Evolutionary conservation across 2,888 invertebrate genomes (phyloP).

Genomic region (Brachypalpus laphriformis): DNA sequence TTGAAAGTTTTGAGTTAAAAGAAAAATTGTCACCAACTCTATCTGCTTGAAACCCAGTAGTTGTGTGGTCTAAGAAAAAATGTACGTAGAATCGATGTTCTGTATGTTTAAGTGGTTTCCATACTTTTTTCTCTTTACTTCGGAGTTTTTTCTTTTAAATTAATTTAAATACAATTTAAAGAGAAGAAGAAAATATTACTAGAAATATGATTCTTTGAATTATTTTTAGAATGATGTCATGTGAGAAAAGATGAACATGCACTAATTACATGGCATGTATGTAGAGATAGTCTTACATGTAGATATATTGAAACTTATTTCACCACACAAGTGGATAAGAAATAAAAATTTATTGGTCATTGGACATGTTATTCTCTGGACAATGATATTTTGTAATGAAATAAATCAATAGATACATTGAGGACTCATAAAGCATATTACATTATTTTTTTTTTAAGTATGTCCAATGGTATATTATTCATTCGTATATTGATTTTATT

Average conservation of each 20-base stretch:
- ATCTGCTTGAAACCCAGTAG: conserved; percentile 44
- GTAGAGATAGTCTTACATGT: not conserved
- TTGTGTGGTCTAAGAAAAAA: conserved; percentile 56
- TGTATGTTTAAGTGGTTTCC: conserved; percentile 29
- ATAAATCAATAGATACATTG: conserved; percentile 48
- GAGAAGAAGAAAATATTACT: not conserved
- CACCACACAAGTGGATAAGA: conserved; percentile 25
- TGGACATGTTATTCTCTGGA: conserved; percentile 10
- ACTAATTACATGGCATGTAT: conserved; percentile 26
- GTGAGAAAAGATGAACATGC: conserved; percentile 5
- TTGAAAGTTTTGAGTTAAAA: not conserved
- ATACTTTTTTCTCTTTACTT: not conserved
- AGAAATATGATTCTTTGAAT: not conserved
- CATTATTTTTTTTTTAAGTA: conserved; percentile 3
- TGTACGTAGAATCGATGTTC: conserved; percentile 53
- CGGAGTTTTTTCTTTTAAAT: not conserved
- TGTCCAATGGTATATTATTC: conserved; percentile 32
- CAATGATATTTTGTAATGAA: conserved; percentile 12
- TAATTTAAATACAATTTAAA: no score
- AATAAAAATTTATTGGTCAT: conserved; percentile 26
- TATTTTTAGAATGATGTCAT: conserved; percentile 59
- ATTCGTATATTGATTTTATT: conserved; percentile 63
- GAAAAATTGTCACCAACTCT: conserved; percentile 23
- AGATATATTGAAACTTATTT: conserved; percentile 37
- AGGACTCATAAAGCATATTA: conserved; percentile 11